A percentile compares a stretch with the other conserved stretches of the same genome.
Conservation (phyloP, 1,140 invertebrate genomes). For the Drosophila arawakana region DNA sequence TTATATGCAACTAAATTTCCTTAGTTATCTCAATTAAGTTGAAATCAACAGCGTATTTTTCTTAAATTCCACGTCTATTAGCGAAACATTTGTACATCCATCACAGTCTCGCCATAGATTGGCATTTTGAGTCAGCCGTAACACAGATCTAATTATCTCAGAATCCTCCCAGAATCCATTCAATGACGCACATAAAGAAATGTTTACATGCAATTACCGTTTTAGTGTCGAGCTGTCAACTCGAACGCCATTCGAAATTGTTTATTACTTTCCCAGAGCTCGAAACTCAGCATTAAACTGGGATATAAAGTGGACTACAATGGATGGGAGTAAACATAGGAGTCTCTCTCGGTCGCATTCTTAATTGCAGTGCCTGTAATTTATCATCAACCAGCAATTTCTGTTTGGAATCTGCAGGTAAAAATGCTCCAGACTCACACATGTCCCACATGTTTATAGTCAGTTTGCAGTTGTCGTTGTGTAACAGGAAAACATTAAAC, state of each 20-base stretch:
- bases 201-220: conserved; percentile 81
- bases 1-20: background rate
- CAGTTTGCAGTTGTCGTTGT: conserved; percentile 14
- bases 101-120: background rate
- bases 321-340: no score
- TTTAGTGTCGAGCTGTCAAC: conserved; percentile 74
- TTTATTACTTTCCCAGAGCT: conserved; percentile 61
- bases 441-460: conserved; percentile 58
- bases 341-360: conserved; percentile 46
- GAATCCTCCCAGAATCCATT: background rate
- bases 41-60: background rate
- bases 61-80: background rate
- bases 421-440: conserved; percentile 45
- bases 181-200: conserved; percentile 46
- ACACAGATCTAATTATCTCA: conserved; percentile 37
- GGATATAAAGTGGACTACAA: background rate
- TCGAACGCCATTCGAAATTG: conserved; percentile 67
- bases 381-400: conserved; percentile 69
- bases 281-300: conserved; percentile 12
- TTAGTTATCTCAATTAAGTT: background rate
- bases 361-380: conserved; percentile 74
- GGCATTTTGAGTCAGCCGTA: conserved; percentile 7
- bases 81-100: background rate
- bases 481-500: conserved; percentile 28
- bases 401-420: conserved; percentile 47